Evolutionary conservation across 2,797 vertebrate genomes (phyloP), one percentile per base, ranked within the genome.

Genomic region (Falco rusticolus): DNA sequence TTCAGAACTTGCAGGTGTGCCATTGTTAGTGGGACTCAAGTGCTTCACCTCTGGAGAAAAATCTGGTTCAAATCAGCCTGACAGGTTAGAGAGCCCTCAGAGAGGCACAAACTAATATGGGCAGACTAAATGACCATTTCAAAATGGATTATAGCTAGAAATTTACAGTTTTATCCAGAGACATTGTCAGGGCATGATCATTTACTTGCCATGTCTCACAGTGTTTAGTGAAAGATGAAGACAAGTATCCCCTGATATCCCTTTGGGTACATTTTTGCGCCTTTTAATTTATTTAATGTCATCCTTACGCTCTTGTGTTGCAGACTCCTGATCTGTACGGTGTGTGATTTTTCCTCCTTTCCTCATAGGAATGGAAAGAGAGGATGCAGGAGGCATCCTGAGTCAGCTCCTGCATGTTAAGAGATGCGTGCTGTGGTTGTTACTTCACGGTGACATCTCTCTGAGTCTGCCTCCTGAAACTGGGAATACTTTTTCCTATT

Each of bases 331-430:
- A 11, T 53, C 22, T 64, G 20, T 28, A 3, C 16, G 41, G 10
- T 25, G 4, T 28, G 6, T 22, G 50, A 9, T 14, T 57, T 71
- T 68, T 86, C 26, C 15, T 41, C 13, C 37, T 93, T 75, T 29
- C 18, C 13, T 53, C 11, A 2, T 1, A 60, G 70, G 54, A 78
- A 20, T 0, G 0, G 19, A 47, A 48, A 39, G 31, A 60, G 51
- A 68, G 13, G 48, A 29, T 70, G 39, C n/a, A 51, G 37, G 48
- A 56, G 31, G 18, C 4, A 9, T 20, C 41, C n/a, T 12, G 24
- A 26, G 37, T 50, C 29, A 34, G 10, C 14, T 87, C 54, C 14
- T 1, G 0, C 16, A 0, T 14, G 5, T 13, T 69, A 22, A 79
- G 47, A 56, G 22, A 19, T 0, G 0, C 39, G 13, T 71, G 51